These are phyloP conservation scores for Gastracanthus pulcherrimus DNA, from an alignment of 2,888 invertebrate genomes.

Conservation along the genomic window DNA sequence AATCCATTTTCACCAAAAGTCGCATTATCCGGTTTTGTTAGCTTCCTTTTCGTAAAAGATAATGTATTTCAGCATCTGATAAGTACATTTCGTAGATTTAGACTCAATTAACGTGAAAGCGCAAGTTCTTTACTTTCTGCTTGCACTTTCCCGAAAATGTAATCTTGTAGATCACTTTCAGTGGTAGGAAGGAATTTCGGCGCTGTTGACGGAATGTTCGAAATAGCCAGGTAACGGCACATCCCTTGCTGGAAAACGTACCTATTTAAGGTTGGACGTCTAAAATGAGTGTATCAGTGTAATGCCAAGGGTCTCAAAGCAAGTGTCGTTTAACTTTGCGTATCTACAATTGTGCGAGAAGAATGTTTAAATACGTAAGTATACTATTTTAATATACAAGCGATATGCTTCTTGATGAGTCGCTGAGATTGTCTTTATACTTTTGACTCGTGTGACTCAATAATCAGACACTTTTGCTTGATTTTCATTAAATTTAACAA, in stretches of 20 bases:
- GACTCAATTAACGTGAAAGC: too few relatives aligned
- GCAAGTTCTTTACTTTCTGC: too few relatives aligned
- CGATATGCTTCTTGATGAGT: too few relatives aligned
- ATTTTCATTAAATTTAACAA: too few relatives aligned
- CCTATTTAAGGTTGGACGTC: constrained; percentile 27
- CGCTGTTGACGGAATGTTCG: neutral
- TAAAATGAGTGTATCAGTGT: neutral
- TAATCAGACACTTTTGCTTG: neutral
- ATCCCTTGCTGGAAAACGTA: constrained; percentile 6
- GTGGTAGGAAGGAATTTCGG: neutral
- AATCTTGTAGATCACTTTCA: neutral
- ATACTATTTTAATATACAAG: neutral
- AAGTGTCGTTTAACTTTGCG: neutral
- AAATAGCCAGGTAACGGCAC: neutral
- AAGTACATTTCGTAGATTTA: too few relatives aligned
- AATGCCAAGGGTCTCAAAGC: neutral
- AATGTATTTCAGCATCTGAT: too few relatives aligned
- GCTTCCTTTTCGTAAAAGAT: too few relatives aligned
- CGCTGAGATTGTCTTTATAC: neutral
- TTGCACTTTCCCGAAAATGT: constrained; percentile 31
- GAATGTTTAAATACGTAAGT: constrained; percentile 43
- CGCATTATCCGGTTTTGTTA: too few relatives aligned
- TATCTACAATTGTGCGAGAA: neutral
- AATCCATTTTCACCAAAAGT: too few relatives aligned
- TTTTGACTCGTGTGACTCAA: neutral